Conservation (phyloP, 2,888 invertebrate genomes). For the Dorcus parallelipipedus region DNA sequence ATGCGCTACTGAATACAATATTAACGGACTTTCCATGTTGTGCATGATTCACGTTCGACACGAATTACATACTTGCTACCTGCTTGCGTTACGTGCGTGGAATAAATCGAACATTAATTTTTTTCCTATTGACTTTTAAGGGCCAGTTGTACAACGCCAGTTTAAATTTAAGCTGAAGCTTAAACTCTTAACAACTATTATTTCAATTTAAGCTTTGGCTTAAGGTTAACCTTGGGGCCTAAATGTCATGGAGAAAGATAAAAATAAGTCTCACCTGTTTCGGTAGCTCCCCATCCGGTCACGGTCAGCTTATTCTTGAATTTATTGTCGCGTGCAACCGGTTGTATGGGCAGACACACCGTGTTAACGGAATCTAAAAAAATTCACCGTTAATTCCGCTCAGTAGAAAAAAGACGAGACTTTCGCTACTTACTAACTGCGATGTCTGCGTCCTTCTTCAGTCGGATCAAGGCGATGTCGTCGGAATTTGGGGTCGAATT, state of each 20-base stretch:
- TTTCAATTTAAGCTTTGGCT: neutral
- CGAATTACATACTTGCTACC: too few relatives aligned
- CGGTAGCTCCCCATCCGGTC: conserved; percentile 13
- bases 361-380: conserved; percentile 5
- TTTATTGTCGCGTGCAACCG: neutral
- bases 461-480: conserved; percentile 46
- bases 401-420: too few relatives aligned
- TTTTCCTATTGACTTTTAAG: too few relatives aligned
- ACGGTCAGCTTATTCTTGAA: conserved; percentile 6
- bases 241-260: neutral
- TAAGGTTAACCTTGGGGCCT: neutral
- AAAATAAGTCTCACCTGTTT: conserved; percentile 3
- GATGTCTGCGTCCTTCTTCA: conserved; percentile 30
- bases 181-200: too few relatives aligned
- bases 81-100: too few relatives aligned
- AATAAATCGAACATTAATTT: neutral
- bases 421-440: neutral
- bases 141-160: too few relatives aligned
- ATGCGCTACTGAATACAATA: too few relatives aligned
- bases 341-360: conserved; percentile 4
- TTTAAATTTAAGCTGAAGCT: too few relatives aligned
- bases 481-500: conserved; percentile 35
- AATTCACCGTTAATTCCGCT: neutral
- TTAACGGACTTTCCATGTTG: too few relatives aligned
- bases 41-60: too few relatives aligned